A percentile compares a stretch with the other conserved stretches of the same genome.
Evolutionary conservation across 2,113 vertebrate species (phyloP).

Genomic region (Garra rufa): DNA sequence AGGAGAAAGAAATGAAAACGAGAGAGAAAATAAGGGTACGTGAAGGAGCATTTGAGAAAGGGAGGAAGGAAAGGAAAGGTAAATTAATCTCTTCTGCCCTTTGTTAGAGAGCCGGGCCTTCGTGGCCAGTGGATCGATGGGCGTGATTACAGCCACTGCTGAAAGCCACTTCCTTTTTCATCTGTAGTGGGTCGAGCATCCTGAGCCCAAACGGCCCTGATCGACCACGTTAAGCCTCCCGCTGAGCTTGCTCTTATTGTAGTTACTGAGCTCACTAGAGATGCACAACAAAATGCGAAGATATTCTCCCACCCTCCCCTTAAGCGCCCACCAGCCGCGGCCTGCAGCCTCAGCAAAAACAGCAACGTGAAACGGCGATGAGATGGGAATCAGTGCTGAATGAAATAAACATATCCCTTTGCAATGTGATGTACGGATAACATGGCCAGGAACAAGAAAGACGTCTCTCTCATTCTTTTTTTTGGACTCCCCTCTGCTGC

Average conservation of each 20-base stretch:
- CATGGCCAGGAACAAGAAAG: constrained; percentile 57
- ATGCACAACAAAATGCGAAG: constrained; percentile 39
- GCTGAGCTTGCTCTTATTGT: constrained; percentile 58
- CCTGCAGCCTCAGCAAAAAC: constrained; percentile 52
- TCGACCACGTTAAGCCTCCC: constrained; percentile 57
- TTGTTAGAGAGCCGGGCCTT: constrained; percentile 50
- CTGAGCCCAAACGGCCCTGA: constrained; percentile 47
- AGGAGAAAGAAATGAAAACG: neutral
- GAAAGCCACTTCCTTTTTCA: constrained; percentile 64
- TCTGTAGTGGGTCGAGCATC: constrained; percentile 47
- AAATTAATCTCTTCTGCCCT: constrained; percentile 64
- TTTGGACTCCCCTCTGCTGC: constrained; percentile 40
- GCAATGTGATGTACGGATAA: constrained; percentile 45
- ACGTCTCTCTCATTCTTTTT: constrained; percentile 58
- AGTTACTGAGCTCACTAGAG: constrained; percentile 50
- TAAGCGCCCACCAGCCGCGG: constrained; percentile 20
- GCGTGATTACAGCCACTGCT: constrained; percentile 61
- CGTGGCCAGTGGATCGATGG: constrained; percentile 56
- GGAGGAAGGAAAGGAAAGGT: constrained; percentile 38
- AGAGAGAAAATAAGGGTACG: constrained; percentile 21
- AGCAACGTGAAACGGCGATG: neutral
- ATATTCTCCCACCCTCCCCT: constrained; percentile 23
- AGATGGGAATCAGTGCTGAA: constrained; percentile 49
- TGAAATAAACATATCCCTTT: constrained; percentile 58
- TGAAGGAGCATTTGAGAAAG: constrained; percentile 8